Percentiles rank a stretch among this genome's conserved stretches.
Conservation (phyloP, 2,797 vertebrate genomes). For the Neosilurus hyrtlii region DNA sequence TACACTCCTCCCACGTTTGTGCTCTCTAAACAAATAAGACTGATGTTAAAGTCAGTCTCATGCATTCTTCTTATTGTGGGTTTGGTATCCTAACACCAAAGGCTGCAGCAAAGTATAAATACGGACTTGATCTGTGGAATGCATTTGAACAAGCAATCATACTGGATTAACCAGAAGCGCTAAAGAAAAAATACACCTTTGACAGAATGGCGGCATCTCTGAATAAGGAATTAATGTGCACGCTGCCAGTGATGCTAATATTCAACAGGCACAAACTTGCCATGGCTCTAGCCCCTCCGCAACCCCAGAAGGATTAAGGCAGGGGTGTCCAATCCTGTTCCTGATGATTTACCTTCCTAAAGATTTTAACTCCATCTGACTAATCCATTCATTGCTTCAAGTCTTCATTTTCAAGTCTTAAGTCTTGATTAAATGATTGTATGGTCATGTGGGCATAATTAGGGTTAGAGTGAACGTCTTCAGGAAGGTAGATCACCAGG, state of each 20-base stretch:
- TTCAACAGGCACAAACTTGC: no score
- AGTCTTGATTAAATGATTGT: no score
- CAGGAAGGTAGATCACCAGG: no score
- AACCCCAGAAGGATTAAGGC: no score
- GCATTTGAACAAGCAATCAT: not conserved
- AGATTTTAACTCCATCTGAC: no score
- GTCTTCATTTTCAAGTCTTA: no score
- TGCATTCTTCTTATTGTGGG: not conserved
- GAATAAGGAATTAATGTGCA: not conserved
- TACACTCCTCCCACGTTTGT: not conserved
- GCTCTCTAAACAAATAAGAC: conserved; percentile 2
- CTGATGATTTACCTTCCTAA: no score
- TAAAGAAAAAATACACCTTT: not conserved
- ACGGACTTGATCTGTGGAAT: not conserved
- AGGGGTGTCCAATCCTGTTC: no score
- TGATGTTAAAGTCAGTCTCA: not conserved
- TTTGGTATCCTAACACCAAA: not conserved
- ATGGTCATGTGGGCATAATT: no score
- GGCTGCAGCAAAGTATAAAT: not conserved
- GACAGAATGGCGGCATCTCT: not conserved
- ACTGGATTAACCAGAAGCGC: not conserved
- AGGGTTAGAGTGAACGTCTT: no score
- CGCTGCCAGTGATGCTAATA: not conserved
- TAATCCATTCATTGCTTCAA: no score
- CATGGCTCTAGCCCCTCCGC: no score